Evolutionary conservation across 2,888 invertebrate genomes (phyloP), one percentile per base, ranked within the genome.

Genomic region (Tinea semifulvella): DNA sequence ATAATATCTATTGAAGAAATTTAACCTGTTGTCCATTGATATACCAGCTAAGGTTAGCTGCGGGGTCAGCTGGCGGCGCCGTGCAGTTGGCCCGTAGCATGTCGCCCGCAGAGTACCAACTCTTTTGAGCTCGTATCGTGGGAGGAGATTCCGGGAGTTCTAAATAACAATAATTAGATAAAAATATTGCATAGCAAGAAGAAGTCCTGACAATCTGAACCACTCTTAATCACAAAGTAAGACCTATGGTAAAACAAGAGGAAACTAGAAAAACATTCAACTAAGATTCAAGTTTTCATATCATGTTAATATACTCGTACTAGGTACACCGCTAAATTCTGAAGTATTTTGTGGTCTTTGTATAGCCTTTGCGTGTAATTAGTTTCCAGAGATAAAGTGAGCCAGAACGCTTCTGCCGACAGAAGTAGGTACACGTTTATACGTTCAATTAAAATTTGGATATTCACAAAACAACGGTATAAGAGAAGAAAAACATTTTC

Each of bases 11-110:
- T n/a, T n/a, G n/a, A n/a, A n/a, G n/a, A n/a, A n/a, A n/a, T 13
- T 31, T 40, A 59, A 77, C 79, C 74, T 79, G 75, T 64, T 86
- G 86, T 63, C 88, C 87, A 65, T 90, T 90, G 49, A 90, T 77
- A 39, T 85, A 72, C 82, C 90, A 90, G 52, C 85, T 86, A 50
- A 90, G 80, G 54, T 82, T 82, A 20, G 88, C 87, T 3, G 86
- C 81, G 0, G 90, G 90, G 53, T 84, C 85, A 10, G 89, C 86
- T 6, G 86, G 85, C 8, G 86, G 82, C 3, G 88, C 84, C 11
- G 87, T 84, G 65, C 90, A 90, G 70, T 89, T 89, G 44, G 88
- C 89, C 46, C 83, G 76, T 49, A 90, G 79, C 63, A 82, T 83
- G 56, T 90, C 89, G 16, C 89, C 89, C 18, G 83, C 82, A 47